phyloP scores from a whole-genome alignment of 2,888 invertebrate genomes.

The Leucophenga montana region DNA sequence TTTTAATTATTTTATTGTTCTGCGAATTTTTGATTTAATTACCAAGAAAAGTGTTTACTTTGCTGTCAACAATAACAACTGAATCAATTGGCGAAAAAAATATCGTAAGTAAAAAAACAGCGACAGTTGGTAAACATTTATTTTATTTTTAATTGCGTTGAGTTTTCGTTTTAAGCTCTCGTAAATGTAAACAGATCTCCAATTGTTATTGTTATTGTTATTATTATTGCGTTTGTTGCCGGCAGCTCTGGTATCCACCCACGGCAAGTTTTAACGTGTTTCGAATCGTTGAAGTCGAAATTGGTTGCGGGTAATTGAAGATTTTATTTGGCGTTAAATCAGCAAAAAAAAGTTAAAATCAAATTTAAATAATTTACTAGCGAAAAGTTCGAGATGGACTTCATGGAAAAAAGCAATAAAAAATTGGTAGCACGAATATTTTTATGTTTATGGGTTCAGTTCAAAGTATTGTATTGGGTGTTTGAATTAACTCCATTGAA shows the following conservation, averaged over 20 bases:
- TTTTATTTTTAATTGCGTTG: constrained; percentile 10
- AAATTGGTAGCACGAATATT: too few species aligned
- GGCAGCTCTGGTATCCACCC: background rate
- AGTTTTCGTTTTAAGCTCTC: constrained; percentile 1
- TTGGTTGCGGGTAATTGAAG: constrained; percentile 48
- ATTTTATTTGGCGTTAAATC: constrained; percentile 27
- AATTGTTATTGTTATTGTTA: constrained; percentile 10
- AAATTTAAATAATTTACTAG: constrained; percentile 24
- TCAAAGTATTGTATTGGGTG: too few species aligned
- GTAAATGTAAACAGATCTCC: background rate
- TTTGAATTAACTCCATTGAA: too few species aligned
- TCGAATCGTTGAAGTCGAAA: constrained; percentile 29
- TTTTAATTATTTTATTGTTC: constrained; percentile 48
- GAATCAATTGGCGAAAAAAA: background rate
- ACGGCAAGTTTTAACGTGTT: constrained; percentile 17
- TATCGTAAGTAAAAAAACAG: background rate
- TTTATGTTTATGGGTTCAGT: too few species aligned
- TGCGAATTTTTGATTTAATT: constrained; percentile 53
- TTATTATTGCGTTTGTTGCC: constrained; percentile 1
- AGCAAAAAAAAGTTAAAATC: constrained; percentile 40
- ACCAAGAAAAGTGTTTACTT: constrained; percentile 43
- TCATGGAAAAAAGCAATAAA: too few species aligned
- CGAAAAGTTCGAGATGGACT: too few species aligned
- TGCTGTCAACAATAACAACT: background rate
- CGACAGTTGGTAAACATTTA: constrained; percentile 17